phyloP scores from a whole-genome alignment of 2,888 invertebrate genomes.

The Emesis furor region DNA sequence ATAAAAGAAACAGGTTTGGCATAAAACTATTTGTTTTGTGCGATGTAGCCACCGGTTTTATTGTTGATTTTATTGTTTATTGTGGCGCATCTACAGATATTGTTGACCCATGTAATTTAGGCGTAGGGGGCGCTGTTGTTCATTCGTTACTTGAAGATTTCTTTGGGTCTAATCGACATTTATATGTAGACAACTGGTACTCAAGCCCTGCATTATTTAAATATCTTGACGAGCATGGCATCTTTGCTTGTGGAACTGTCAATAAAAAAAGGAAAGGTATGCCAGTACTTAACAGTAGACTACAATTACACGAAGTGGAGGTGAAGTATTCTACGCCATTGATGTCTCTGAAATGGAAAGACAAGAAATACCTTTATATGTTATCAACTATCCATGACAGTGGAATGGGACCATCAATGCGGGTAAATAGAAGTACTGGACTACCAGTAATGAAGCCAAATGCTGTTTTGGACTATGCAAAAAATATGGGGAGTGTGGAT shows the following conservation, averaged over 20 bases:
- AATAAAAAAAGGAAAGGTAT: slow-evolving; percentile 62
- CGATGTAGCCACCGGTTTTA: slow-evolving; percentile 54
- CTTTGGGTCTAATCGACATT: slow-evolving; percentile 53
- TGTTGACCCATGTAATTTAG: slow-evolving; percentile 51
- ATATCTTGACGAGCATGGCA: slow-evolving; percentile 63
- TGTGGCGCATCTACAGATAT: slow-evolving; percentile 65
- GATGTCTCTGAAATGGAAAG: too few relatives aligned
- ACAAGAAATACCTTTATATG: too few relatives aligned
- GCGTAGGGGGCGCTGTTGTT: slow-evolving; percentile 61
- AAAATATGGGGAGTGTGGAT: slow-evolving; percentile 5
- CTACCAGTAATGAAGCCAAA: slow-evolving; percentile 7
- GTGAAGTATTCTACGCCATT: too few relatives aligned
- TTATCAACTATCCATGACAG: too few relatives aligned
- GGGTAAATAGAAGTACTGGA: neutral
- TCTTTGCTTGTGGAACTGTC: slow-evolving; percentile 72
- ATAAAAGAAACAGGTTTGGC: neutral
- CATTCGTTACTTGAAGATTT: slow-evolving; percentile 63
- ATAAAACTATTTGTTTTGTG: slow-evolving; percentile 31
- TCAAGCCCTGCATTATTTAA: slow-evolving; percentile 65
- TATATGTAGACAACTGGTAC: slow-evolving; percentile 73
- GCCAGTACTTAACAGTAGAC: slow-evolving; percentile 36
- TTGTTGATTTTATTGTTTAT: slow-evolving; percentile 67
- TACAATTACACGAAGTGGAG: too few relatives aligned
- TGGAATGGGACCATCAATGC: too few relatives aligned
- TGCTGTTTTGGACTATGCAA: neutral